Conservation (phyloP, 2,113 vertebrate genomes). For the Poeciliopsis prolifica region DNA sequence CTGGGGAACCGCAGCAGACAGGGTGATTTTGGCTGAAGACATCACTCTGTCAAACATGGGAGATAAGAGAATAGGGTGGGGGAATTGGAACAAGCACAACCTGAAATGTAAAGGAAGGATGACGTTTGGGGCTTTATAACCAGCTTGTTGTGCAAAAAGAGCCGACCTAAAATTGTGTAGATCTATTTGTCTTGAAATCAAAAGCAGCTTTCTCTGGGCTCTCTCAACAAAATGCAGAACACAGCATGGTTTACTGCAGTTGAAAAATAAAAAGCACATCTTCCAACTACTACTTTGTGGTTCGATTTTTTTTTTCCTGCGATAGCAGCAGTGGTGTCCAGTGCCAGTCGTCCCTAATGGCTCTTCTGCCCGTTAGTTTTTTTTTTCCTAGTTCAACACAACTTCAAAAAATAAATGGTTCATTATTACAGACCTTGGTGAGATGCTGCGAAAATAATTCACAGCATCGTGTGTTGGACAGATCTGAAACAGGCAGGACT, state of each 20-base stretch:
- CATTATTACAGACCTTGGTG: neutral
- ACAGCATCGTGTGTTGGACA: no score
- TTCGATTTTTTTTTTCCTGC: neutral
- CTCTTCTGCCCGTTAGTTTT: no score
- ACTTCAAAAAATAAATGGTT: neutral
- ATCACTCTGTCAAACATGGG: constrained; percentile 69
- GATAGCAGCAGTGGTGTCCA: neutral
- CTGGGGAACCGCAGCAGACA: constrained; percentile 64
- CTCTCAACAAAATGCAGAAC: constrained; percentile 16
- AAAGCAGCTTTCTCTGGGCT: constrained; percentile 23
- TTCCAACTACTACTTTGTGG: neutral
- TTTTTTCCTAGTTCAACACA: neutral
- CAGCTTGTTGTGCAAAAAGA: constrained; percentile 19
- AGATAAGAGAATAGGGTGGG: constrained; percentile 62
- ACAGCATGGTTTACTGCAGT: constrained; percentile 10
- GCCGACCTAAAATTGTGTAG: constrained; percentile 16
- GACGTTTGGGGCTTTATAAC: constrained; percentile 35
- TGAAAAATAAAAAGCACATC: neutral
- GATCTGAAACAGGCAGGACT: no score
- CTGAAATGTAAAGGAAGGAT: constrained; percentile 53
- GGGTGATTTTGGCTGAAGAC: constrained; percentile 75
- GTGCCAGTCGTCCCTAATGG: neutral
- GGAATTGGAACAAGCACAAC: constrained; percentile 28
- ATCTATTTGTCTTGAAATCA: constrained; percentile 22
- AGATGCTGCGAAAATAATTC: neutral